Evolutionary conservation across 2,113 vertebrate species (phyloP).

Genomic region (Morphnarchus princeps): DNA sequence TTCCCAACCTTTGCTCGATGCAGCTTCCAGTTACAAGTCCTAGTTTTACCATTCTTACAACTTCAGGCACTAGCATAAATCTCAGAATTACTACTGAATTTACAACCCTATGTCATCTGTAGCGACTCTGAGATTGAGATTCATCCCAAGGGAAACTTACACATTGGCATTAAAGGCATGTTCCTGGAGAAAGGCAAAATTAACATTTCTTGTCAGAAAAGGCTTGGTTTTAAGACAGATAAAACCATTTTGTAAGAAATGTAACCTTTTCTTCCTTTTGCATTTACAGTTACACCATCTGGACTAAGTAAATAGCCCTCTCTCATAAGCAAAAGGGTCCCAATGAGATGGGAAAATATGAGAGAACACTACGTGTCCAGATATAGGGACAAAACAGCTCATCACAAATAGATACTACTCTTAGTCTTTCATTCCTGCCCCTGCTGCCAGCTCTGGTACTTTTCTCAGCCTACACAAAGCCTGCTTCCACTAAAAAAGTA

Average conservation of each 20-base stretch:
- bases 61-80: background rate
- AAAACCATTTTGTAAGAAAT: background rate
- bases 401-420: background rate
- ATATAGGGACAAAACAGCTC: background rate
- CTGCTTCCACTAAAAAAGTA: background rate
- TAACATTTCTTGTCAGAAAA: background rate
- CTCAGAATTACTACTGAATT: background rate
- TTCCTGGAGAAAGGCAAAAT: background rate
- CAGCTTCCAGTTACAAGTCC: background rate
- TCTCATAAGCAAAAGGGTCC: background rate
- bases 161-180: background rate
- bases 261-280: background rate
- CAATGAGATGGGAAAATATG: background rate
- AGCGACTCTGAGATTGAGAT: background rate
- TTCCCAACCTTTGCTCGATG: background rate
- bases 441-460: background rate
- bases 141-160: background rate
- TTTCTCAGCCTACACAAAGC: background rate
- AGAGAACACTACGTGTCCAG: background rate
- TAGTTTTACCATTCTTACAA: background rate
- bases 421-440: background rate
- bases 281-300: background rate
- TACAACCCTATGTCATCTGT: background rate
- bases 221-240: background rate
- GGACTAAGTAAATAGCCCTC: background rate